Evolutionary conservation across 2,797 vertebrate species (phyloP).

Genomic region (Pangasius mekongensis): DNA sequence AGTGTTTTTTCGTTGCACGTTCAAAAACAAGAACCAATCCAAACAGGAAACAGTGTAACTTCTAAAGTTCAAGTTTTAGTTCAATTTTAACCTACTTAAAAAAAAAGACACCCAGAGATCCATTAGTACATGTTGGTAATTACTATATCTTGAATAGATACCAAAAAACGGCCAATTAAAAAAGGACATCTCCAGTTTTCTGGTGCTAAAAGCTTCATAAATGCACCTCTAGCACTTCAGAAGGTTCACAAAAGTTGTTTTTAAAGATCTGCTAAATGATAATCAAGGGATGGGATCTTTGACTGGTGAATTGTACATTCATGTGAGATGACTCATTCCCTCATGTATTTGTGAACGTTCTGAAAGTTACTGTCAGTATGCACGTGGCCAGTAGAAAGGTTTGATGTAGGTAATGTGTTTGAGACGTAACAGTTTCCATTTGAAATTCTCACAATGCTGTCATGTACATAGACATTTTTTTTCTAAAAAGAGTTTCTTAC

Average conservation of each 20-base stretch:
- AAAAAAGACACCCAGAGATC: neutral
- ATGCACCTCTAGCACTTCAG: neutral
- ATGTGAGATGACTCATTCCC: slow-evolving; percentile 4
- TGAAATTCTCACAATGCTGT: neutral
- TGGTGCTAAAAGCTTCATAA: neutral
- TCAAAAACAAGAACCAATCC: neutral
- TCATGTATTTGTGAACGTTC: neutral
- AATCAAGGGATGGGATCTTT: neutral
- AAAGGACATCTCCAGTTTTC: neutral
- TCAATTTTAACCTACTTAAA: neutral
- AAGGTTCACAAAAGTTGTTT: neutral
- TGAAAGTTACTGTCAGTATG: neutral
- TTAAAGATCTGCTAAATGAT: neutral
- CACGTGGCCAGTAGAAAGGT: neutral
- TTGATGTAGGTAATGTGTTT: neutral
- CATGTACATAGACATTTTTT: neutral
- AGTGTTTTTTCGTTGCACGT: neutral
- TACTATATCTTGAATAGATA: neutral
- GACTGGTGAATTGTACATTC: neutral
- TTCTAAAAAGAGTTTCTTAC: neutral
- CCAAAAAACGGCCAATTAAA: neutral
- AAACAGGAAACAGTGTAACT: neutral
- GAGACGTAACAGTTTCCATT: neutral
- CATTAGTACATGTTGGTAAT: neutral
- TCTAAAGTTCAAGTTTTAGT: neutral